A percentile compares a stretch with the other conserved stretches of the same genome.
These are phyloP conservation scores for Artibeus lituratus DNA, from an alignment of 2,797 vertebrate genomes.

Conservation along the genomic window DNA sequence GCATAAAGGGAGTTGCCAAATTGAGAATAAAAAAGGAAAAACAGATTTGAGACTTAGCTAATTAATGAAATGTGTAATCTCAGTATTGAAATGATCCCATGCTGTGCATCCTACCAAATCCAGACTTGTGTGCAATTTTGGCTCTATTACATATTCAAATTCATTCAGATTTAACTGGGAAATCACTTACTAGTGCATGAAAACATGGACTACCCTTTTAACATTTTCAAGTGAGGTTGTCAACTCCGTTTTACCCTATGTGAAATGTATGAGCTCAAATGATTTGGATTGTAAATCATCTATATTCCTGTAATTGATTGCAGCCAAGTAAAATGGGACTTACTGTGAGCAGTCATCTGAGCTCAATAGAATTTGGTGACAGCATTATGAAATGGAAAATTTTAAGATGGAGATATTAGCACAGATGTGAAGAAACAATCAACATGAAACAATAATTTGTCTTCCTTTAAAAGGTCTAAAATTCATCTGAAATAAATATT, in stretches of 20 bases:
- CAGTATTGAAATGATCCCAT: constrained; percentile 63
- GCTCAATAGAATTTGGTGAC: constrained; percentile 47
- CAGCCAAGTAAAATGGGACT: constrained; percentile 62
- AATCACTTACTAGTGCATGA: constrained; percentile 73
- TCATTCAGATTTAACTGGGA: constrained; percentile 70
- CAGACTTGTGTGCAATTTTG: constrained; percentile 60
- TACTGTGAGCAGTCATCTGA: constrained; percentile 64
- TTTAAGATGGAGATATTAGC: constrained; percentile 12
- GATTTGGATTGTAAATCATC: constrained; percentile 73
- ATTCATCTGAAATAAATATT: constrained; percentile 10
- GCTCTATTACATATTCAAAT: constrained; percentile 75
- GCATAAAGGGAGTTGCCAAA: not conserved
- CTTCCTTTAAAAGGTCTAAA: constrained; percentile 27
- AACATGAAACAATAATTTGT: constrained; percentile 37
- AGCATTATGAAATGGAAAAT: constrained; percentile 61
- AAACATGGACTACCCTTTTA: constrained; percentile 70
- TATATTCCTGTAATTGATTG: constrained; percentile 68
- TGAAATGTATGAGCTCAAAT: constrained; percentile 72
- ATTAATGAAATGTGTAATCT: constrained; percentile 72
- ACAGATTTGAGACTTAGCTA: constrained; percentile 59
- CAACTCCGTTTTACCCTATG: constrained; percentile 63
- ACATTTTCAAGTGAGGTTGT: constrained; percentile 74
- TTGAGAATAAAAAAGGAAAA: constrained; percentile 58
- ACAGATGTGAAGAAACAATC: constrained; percentile 43
- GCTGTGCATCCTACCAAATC: constrained; percentile 69